These are phyloP conservation scores for Rallus limicola DNA, from an alignment of 2,113 vertebrate genomes.

Conservation along the genomic window DNA sequence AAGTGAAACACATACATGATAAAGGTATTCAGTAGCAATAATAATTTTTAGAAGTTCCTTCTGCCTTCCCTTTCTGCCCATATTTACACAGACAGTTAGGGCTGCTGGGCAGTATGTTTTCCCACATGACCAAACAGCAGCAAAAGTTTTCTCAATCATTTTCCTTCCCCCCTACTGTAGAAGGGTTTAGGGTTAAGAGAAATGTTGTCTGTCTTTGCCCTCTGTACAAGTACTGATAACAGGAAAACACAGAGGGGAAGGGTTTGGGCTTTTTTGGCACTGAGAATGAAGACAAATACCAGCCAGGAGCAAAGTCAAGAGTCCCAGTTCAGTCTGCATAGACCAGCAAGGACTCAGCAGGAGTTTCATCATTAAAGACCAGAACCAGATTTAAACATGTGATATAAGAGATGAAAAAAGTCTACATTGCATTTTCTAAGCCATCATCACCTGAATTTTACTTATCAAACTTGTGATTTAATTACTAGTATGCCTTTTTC, in stretches of 20 bases:
- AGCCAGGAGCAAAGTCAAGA: rapidly evolving
- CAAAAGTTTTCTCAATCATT: not conserved
- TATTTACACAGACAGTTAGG: not conserved
- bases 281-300: not conserved
- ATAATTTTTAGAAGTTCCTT: not conserved
- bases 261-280: not conserved
- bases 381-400: not conserved
- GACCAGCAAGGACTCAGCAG: not conserved
- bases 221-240: not conserved
- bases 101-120: not conserved
- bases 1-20: not conserved
- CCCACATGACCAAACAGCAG: not conserved
- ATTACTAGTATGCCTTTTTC: not conserved
- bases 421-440: not conserved
- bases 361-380: not conserved
- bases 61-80: not conserved
- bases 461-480: not conserved
- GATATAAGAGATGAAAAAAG: not conserved
- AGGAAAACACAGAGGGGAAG: not conserved
- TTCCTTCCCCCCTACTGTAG: not conserved
- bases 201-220: not conserved
- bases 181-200: not conserved
- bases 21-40: not conserved
- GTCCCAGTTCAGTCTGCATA: rapidly evolving
- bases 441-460: not conserved